Base-by-base conservation (phyloP, 2,888 invertebrate species). In the Hofmannophila pseudospretella region DNA sequence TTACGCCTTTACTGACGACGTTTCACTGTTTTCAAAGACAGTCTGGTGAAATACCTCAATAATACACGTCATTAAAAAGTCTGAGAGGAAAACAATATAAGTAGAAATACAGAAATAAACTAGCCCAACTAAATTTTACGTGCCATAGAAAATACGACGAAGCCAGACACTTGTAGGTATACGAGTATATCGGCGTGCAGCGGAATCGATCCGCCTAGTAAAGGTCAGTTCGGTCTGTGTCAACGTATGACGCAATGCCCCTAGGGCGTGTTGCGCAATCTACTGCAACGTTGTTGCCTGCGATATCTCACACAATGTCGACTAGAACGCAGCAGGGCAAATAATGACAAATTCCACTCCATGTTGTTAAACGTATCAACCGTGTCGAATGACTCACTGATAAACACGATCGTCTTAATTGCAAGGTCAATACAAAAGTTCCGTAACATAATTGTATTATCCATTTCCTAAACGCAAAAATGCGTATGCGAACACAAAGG, bases 211-310 rank as follows among this genome's bases (percentile, higher is more conserved):
- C 64, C 57, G 40, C 42, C 48, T 51, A 47, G 54, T 68, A 80
- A 79, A 85, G 84, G 85, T 82, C 84, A 79, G 64, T 70, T 60
- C 47, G 51, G 12, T 25, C 14, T 64, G 58, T 67, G 62, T 62
- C 70, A 67, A 63, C 51, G 59, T 55, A 65, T 84, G 81, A 84
- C 81, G 81, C 78, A 82, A 81, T 62, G 47, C 53, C 56, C 54
- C 62, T 64, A 65, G 73, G 72, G 70, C 55, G 47, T 53, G 53
- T 84, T 84, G 81, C 82, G 79, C 80, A 84, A 84, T 56, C 44
- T 22, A 34, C 54, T 70, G 77, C 73, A 77, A 74, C 16, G 8
- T 11, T 4, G 11, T 8, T 3, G 9, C 30, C 12, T 7, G 10
- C 5, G 1, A n/a, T 12, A 9, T n/a, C n/a, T 9, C 16, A 27